Conservation (phyloP, 35 echinoderm and acorn worm species). For the Heliocidaris tuberculata region DNA sequence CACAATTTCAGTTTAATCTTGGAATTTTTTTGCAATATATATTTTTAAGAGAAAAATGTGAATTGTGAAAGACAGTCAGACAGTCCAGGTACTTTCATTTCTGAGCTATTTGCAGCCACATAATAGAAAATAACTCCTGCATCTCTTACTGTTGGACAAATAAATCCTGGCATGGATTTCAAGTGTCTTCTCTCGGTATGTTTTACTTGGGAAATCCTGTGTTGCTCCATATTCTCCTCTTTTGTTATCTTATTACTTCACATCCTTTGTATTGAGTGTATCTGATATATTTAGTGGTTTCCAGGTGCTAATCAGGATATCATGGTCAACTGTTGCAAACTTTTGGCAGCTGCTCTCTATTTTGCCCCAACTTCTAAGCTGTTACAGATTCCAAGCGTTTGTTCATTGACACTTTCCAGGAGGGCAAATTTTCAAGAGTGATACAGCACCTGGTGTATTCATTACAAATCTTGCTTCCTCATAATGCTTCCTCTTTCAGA, state of each 20-base stretch:
- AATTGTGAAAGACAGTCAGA: too few relatives aligned
- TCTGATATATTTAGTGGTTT: background rate
- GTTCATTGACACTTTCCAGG: background rate
- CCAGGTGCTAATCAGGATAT: conserved; percentile 6
- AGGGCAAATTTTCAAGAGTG: background rate
- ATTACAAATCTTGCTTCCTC: background rate
- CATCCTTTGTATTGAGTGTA: background rate
- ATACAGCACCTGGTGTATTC: background rate
- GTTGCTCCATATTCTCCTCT: background rate
- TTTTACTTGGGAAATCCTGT: conserved; percentile 17
- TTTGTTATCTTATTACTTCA: background rate
- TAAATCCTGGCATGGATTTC: background rate
- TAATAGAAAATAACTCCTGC: background rate
- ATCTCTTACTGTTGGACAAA: background rate
- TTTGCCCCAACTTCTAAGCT: background rate
- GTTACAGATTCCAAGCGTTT: background rate
- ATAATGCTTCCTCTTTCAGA: background rate
- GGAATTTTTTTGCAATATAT: too few relatives aligned
- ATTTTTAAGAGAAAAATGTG: too few relatives aligned
- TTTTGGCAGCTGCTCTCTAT: background rate
- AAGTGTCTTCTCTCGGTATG: background rate
- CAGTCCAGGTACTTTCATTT: background rate
- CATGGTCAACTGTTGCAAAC: background rate
- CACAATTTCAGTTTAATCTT: too few relatives aligned
- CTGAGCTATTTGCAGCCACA: background rate